Evolutionary conservation across 2,888 invertebrate genomes (phyloP), one percentile per base, ranked within the genome.

Genomic region (Amphiduros pacificus): DNA sequence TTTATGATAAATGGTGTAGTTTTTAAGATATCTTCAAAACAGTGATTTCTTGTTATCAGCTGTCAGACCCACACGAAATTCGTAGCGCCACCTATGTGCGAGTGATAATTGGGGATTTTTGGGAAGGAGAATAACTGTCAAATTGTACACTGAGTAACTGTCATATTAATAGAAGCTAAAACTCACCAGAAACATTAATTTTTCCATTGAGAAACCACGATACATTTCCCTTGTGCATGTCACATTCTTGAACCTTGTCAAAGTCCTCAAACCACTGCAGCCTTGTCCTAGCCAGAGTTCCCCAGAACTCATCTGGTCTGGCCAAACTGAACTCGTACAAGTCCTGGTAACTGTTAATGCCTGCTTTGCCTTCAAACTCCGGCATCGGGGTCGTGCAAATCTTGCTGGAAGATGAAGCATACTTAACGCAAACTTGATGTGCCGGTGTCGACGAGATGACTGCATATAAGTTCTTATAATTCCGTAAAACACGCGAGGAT

Each of bases 171-270:
- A 9, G 17, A 9, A 36, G 36, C 36, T 14, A 9, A n/a, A 2
- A 56, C 62, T 69, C 72, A 82, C 82, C 83, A 64, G 82, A 73
- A 4, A 76, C 82, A 70, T 84, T 84, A 6, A 84, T 55, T 63
- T 77, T 73, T 26, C 84, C 84, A 57, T 77, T 78, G 14, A 77
- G 26, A 67, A 84, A 84, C 82, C 83, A 84, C 40, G 62, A 62
- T 41, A 79, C 72, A 27, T 76, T 72, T 4, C 78, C 82, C 29
- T 72, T 67, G 3, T 67, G 56, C 65, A 83, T 64, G 64, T 82
- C 74, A 63, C 79, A 77, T 27, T 81, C 75, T 58, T 70, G 66
- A 1, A 80, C 78, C 28, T 64, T 63, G 11, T 76, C 71, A 65
- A 83, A 84, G 41, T 77, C 74, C 59, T 72, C 65, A 44, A 64